Evolutionary conservation across 1,140 invertebrate genomes (phyloP).

Genomic region (Macrobrachium rosenbergii): DNA sequence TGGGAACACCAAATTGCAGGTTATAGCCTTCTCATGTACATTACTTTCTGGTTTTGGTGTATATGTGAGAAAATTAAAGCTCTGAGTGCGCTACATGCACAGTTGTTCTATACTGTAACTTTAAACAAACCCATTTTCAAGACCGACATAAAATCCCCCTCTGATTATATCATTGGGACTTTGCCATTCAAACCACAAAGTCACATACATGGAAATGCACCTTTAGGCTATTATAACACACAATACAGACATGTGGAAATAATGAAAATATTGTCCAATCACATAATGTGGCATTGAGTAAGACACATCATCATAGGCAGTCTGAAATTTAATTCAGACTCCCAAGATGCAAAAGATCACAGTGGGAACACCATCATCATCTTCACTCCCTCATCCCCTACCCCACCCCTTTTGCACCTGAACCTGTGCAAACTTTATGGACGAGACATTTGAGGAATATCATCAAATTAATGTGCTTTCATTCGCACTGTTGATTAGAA

Average conservation of each 20-base stretch:
- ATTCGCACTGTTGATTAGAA: no score
- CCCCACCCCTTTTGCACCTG: background rate
- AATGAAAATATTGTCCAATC: slow-evolving; percentile 56
- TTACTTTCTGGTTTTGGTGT: no score
- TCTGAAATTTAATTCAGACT: slow-evolving; percentile 44
- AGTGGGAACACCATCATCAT: slow-evolving; percentile 53
- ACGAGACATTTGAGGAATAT: slow-evolving; percentile 51
- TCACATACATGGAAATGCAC: no score
- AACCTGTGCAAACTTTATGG: slow-evolving; percentile 49
- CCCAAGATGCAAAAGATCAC: slow-evolving; percentile 58
- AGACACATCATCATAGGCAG: slow-evolving; percentile 62
- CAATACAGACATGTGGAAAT: slow-evolving; percentile 51
- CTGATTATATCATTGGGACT: no score
- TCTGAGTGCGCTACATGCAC: no score
- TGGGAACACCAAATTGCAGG: slow-evolving; percentile 55
- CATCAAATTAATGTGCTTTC: slow-evolving; percentile 14
- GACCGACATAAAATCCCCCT: no score
- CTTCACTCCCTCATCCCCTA: slow-evolving; percentile 18
- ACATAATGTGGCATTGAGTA: slow-evolving; percentile 55
- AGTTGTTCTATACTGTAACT: no score
- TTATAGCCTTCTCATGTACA: background rate
- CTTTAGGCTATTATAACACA: slow-evolving; percentile 24
- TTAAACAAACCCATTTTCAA: no score
- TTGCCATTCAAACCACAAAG: no score
- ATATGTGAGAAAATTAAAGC: no score